Evolutionary conservation across 2,888 invertebrate species (phyloP).

Genomic region (Apotomis capreana): DNA sequence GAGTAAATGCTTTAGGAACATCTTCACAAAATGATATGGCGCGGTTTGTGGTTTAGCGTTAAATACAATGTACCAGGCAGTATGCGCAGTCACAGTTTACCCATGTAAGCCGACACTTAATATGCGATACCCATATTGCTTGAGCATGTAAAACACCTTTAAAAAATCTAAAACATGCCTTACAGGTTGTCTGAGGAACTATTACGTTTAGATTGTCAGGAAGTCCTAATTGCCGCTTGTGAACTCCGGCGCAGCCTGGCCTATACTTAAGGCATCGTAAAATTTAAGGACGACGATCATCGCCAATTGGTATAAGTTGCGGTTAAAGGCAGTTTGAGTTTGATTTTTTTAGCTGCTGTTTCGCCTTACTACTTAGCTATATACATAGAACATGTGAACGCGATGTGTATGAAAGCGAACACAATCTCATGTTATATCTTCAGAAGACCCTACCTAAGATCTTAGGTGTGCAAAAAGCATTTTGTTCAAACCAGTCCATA

Average conservation of each 20-base stretch:
- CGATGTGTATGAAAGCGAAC: background rate
- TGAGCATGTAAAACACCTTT: background rate
- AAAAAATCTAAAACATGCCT: conserved; percentile 8
- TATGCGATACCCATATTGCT: background rate
- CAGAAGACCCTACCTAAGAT: too few relatives aligned
- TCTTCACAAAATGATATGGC: too few relatives aligned
- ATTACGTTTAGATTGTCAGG: conserved; percentile 24
- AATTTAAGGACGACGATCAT: conserved; percentile 30
- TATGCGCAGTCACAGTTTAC: too few relatives aligned
- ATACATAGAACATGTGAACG: background rate
- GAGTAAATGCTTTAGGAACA: too few relatives aligned
- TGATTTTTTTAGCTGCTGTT: background rate
- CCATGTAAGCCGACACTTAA: background rate
- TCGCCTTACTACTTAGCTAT: background rate
- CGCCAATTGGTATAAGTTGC: conserved; percentile 11
- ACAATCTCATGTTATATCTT: too few relatives aligned
- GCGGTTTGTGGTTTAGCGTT: too few relatives aligned
- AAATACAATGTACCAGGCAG: too few relatives aligned
- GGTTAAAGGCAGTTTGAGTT: background rate
- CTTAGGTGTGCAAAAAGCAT: too few relatives aligned
- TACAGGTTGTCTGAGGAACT: conserved; percentile 15
- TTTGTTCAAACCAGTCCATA: too few relatives aligned
- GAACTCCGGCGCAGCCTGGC: conserved; percentile 15
- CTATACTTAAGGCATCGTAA: conserved; percentile 29
- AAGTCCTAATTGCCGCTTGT: conserved; percentile 24